phyloP scores from a whole-genome alignment of 2,888 invertebrate genomes.

The Syrphus vitripennis region DNA sequence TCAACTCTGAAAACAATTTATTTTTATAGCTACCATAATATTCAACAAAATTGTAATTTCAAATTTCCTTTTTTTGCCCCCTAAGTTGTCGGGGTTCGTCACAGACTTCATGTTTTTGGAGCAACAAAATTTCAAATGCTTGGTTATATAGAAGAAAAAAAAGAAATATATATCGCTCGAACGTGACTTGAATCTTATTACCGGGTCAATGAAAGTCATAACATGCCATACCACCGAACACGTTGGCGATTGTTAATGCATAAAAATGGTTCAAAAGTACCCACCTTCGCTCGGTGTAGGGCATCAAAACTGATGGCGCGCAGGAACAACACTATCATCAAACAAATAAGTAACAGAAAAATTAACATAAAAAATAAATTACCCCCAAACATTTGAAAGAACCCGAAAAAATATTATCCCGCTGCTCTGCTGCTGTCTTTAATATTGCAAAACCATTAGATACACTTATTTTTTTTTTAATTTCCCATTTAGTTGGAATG shows the following conservation, averaged over 20 bases:
- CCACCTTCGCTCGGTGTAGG: constrained; percentile 28
- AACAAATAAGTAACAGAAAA: constrained; percentile 53
- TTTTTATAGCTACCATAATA: constrained; percentile 53
- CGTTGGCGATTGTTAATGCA: constrained; percentile 59
- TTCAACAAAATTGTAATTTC: constrained; percentile 66
- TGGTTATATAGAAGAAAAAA: too few species aligned
- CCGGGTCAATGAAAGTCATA: constrained; percentile 69
- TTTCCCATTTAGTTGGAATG: constrained; percentile 9
- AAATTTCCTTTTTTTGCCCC: constrained; percentile 59
- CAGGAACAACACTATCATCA: constrained; percentile 21
- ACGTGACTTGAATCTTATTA: constrained; percentile 65
- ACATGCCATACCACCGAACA: constrained; percentile 40
- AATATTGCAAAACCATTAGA: constrained; percentile 23
- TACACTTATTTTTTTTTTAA: constrained; percentile 27
- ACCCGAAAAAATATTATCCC: constrained; percentile 19
- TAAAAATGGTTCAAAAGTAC: constrained; percentile 67
- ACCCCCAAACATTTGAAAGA: constrained; percentile 33
- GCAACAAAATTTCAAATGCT: constrained; percentile 64
- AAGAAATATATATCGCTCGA: constrained; percentile 63
- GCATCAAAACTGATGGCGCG: not conserved
- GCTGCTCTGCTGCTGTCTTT: not conserved
- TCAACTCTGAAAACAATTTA: constrained; percentile 43
- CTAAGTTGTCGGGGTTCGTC: constrained; percentile 19
- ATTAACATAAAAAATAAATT: constrained; percentile 68
- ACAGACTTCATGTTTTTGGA: constrained; percentile 23